A percentile compares a stretch with the other conserved stretches of the same genome.
These are phyloP conservation scores for Thunnus thynnus DNA, from an alignment of 2,113 vertebrate species.

Conservation along the genomic window DNA sequence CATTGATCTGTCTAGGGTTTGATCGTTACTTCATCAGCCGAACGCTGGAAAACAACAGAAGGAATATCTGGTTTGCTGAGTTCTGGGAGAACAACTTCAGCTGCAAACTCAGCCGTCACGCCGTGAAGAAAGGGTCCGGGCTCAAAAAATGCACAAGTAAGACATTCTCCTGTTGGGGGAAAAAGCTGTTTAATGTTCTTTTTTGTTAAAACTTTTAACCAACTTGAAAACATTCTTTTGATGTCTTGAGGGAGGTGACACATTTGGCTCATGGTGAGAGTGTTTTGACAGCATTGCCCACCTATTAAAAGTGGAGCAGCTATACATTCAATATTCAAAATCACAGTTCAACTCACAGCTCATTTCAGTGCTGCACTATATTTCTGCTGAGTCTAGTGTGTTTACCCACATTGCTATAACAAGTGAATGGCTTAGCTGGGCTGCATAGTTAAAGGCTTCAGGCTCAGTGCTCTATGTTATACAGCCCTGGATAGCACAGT, in stretches of 20 bases:
- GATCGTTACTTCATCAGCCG: constrained; percentile 88
- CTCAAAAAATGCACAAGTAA: constrained; percentile 93
- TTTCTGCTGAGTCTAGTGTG: constrained; percentile 71
- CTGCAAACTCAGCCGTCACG: constrained; percentile 90
- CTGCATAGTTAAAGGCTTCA: constrained; percentile 43
- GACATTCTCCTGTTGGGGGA: constrained; percentile 48
- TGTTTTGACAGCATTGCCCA: constrained; percentile 57
- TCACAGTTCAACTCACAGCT: constrained; percentile 51
- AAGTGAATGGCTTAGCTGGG: constrained; percentile 42
- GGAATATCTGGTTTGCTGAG: constrained; percentile 89
- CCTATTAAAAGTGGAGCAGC: constrained; percentile 41
- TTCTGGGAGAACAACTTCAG: constrained; percentile 91
- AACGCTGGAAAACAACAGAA: constrained; percentile 87
- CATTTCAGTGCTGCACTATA: constrained; percentile 28
- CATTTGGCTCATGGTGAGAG: constrained; percentile 55
- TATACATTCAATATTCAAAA: constrained; percentile 50
- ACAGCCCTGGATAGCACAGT: constrained; percentile 38
- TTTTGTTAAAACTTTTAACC: constrained; percentile 56
- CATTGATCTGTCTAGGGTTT: constrained; percentile 82
- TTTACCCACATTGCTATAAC: constrained; percentile 56
- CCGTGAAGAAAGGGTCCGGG: constrained; percentile 82
- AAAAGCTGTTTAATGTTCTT: constrained; percentile 21
- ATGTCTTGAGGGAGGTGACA: constrained; percentile 47
- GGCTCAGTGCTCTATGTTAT: constrained; percentile 51
- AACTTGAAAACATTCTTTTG: constrained; percentile 27